A percentile compares a stretch with the other conserved stretches of the same genome.
phyloP scores from a whole-genome alignment of 2,888 invertebrate genomes.

The Plusia festucae region DNA sequence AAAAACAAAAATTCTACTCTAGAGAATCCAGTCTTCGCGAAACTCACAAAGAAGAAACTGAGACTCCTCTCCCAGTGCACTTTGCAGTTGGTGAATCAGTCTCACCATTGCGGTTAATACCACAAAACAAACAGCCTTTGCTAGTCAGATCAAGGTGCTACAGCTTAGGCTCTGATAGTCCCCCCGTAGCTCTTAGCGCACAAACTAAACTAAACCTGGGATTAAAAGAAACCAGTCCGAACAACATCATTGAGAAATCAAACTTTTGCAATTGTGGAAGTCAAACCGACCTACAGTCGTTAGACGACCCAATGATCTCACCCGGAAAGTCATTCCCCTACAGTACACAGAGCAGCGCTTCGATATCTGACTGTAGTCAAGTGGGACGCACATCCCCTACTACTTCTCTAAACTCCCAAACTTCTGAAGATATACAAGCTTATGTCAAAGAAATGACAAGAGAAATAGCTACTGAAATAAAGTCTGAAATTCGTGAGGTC shows the following conservation, averaged over 20 bases:
- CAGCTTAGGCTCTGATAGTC: conserved; percentile 90
- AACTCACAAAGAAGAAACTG: conserved; percentile 77
- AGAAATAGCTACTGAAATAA: conserved; percentile 94
- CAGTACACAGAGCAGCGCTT: conserved; percentile 84
- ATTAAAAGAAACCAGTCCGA: conserved; percentile 86
- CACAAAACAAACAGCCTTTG: conserved; percentile 71
- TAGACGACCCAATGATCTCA: conserved; percentile 89
- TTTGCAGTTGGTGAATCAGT: conserved; percentile 92
- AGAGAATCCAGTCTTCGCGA: conserved; percentile 85
- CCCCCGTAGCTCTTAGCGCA: conserved; percentile 89
- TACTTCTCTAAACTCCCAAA: conserved; percentile 86
- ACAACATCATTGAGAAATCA: conserved; percentile 75
- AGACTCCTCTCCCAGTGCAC: conserved; percentile 86
- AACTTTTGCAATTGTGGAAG: conserved; percentile 92
- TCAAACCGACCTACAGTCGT: conserved; percentile 92
- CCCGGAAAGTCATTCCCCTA: conserved; percentile 84
- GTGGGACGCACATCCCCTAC: conserved; percentile 88
- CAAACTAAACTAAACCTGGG: conserved; percentile 91
- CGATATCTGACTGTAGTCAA: conserved; percentile 89
- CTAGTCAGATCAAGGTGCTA: conserved; percentile 90
- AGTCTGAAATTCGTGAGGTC: conserved; percentile 94
- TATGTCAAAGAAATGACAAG: conserved; percentile 94
- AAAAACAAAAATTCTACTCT: conserved; percentile 82
- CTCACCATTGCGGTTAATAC: conserved; percentile 80
- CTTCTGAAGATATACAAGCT: conserved; percentile 92